phyloP scores from a whole-genome alignment of 2,888 invertebrate genomes.

The Clistopyga incitator region DNA sequence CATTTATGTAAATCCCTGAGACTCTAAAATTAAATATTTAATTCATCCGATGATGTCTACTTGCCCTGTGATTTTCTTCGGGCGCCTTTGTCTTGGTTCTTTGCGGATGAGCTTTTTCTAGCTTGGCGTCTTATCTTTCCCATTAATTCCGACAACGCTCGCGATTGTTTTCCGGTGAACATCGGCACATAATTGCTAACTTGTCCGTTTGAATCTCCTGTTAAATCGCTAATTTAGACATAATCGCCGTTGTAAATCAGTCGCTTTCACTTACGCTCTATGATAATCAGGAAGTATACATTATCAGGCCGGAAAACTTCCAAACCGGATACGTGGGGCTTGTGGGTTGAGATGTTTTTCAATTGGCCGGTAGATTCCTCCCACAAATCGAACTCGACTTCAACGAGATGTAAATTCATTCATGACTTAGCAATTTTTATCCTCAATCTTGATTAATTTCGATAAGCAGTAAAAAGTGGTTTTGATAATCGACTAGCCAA shows the following conservation, averaged over 20 bases:
- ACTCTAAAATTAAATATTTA: neutral
- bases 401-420: neutral
- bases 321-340: constrained; percentile 72
- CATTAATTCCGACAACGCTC: constrained; percentile 42
- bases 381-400: constrained; percentile 79
- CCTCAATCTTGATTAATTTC: neutral
- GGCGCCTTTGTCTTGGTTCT: constrained; percentile 31
- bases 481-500: neutral
- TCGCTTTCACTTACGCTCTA: constrained; percentile 74
- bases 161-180: constrained; percentile 35
- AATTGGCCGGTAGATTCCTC: constrained; percentile 75
- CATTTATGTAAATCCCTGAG: constrained; percentile 18
- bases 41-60: constrained; percentile 23
- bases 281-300: constrained; percentile 75
- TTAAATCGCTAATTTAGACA: constrained; percentile 9
- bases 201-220: constrained; percentile 61
- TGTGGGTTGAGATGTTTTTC: constrained; percentile 71
- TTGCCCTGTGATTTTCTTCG: constrained; percentile 48
- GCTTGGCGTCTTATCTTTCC: constrained; percentile 41
- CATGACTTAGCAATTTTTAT: neutral
- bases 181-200: constrained; percentile 57
- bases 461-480: neutral
- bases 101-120: constrained; percentile 42
- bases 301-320: constrained; percentile 73
- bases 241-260: neutral